Evolutionary conservation across 2,113 vertebrate genomes (phyloP).

Genomic region (Girardinichthys multiradiatus): DNA sequence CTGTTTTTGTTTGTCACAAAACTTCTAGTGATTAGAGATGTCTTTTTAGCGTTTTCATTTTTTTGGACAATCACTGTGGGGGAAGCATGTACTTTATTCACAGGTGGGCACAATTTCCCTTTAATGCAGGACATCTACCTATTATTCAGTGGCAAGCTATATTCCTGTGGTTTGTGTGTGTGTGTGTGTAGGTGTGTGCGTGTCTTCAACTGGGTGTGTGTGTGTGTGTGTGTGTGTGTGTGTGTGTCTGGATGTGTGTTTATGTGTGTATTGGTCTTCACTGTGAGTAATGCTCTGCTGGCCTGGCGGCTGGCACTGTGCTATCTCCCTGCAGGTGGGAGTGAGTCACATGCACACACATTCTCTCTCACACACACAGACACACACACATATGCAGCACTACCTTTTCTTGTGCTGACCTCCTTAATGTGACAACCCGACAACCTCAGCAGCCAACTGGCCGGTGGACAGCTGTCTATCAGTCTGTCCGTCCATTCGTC

Average conservation of each 20-base stretch:
- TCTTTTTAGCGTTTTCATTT: background rate
- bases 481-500: constrained; percentile 30
- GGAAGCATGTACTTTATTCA: constrained; percentile 26
- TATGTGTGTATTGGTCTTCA: constrained; percentile 59
- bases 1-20: too few species aligned
- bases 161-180: constrained; percentile 33
- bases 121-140: constrained; percentile 57
- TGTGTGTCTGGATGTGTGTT: too few species aligned
- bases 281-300: constrained; percentile 80
- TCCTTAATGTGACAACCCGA: constrained; percentile 63
- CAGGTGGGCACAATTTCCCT: constrained; percentile 58
- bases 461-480: constrained; percentile 64
- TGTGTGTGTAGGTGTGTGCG: background rate
- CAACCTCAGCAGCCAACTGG: constrained; percentile 65
- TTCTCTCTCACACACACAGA: constrained; percentile 1
- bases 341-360: constrained; percentile 67
- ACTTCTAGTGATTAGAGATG: background rate
- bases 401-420: constrained; percentile 49
- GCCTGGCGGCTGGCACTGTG: constrained; percentile 73
- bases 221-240: constrained; percentile 1
- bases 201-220: background rate
- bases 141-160: constrained; percentile 61
- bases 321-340: constrained; percentile 75
- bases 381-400: constrained; percentile 10
- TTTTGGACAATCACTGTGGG: background rate